Base-by-base conservation (phyloP, 1,140 invertebrate species). In the Charaxes varanes region DNA sequence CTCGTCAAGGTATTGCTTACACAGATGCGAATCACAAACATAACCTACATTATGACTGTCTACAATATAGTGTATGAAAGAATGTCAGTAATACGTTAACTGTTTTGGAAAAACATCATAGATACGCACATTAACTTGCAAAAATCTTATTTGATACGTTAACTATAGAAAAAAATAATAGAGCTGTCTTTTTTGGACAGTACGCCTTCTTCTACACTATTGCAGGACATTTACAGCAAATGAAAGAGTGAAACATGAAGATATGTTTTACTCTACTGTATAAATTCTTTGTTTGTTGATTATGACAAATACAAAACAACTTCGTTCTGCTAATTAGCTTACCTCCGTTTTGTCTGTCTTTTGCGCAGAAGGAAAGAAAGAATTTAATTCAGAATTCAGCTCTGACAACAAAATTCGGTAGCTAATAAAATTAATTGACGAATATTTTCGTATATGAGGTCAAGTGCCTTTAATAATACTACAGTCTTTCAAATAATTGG, bases 401-500 rank as follows among this genome's bases (percentile, higher is more conserved):
- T 18, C 13, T 18, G 28, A 16, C 23, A 22, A 18, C 31, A 34
- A n/a, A n/a, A n/a, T 31, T 38, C 34, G 37, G 33, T 46, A 38
- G 41, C 17, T 45, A 46, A 57, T 62, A 52, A 58, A 58, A 62
- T 51, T 50, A 59, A 61, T 58, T 57, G 53, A 27, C 44, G 38
- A 63, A 61, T 59, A 62, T 68, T 60, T 59, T 59, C 31, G 48
- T 50, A 41, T 46, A 53, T 47, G 34, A 49, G 52, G 52, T 59
- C 56, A 59, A 59, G 56, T 59, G 52, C 52, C 37, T 43, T 45
- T 48, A 55, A 52, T 58, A 59, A 52, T 48, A 42, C 16, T 38
- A 33, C 41, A 41, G 47, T 44, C 41, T 50, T 31, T 40, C 40
- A 41, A 30, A 52, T 46, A 42, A 57, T 53, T 53, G 45, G 41